A percentile compares a stretch with the other conserved stretches of the same genome.
These are phyloP conservation scores for Trinorchestia longiramus DNA, from an alignment of 1,140 invertebrate species.

Conservation along the genomic window DNA sequence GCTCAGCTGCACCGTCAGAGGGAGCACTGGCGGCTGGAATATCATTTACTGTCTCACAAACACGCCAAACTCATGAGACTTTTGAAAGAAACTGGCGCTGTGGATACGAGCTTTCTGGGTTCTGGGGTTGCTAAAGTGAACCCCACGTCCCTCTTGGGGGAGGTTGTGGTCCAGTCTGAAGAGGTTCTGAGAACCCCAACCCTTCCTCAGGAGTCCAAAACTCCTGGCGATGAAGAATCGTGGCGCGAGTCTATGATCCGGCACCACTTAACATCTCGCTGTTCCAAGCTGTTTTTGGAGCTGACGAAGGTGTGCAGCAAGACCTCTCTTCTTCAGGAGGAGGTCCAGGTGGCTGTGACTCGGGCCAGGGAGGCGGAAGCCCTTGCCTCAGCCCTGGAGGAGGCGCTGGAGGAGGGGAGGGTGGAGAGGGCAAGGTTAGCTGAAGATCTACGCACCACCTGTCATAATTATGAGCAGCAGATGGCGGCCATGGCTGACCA, in stretches of 20 bases:
- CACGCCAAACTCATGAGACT: background rate
- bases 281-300: background rate
- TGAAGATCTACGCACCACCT: conserved; percentile 42
- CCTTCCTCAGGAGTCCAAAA: background rate
- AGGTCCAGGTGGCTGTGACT: background rate
- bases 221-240: background rate
- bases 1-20: conserved; percentile 16
- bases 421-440: background rate
- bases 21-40: conserved; percentile 31
- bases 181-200: background rate
- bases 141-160: background rate
- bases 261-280: background rate
- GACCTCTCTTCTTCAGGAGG: background rate
- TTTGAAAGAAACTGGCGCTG: background rate
- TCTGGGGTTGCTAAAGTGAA: background rate
- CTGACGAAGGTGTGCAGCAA: background rate
- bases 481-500: conserved; percentile 55
- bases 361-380: background rate
- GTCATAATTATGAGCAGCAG: conserved; percentile 51
- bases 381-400: background rate
- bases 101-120: background rate
- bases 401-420: background rate
- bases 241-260: conserved; percentile 30
- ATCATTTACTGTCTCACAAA: conserved; percentile 29
- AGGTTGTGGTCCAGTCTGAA: background rate